phyloP scores from a whole-genome alignment of 2,888 invertebrate genomes.

The Ochropleura leucogaster region DNA sequence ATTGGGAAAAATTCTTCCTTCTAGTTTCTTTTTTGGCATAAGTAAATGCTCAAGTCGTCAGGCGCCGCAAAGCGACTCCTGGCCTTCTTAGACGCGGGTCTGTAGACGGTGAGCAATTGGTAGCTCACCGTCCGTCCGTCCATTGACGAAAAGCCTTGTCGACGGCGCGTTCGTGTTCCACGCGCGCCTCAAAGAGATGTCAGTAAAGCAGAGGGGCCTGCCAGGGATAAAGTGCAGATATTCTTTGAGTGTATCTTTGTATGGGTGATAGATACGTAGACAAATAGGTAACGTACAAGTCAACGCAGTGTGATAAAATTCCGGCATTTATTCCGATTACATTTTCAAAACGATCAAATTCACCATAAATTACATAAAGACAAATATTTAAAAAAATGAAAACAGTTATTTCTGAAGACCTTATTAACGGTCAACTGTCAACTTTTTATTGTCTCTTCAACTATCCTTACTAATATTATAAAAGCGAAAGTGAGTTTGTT shows the following conservation, averaged over 20 bases:
- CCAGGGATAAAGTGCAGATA: not conserved
- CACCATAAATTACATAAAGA: conserved; percentile 8
- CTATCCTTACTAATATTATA: too few species aligned
- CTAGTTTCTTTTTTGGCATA: not conserved
- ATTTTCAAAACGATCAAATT: conserved; percentile 5
- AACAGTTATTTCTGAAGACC: conserved; percentile 21
- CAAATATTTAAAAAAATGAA: conserved; percentile 21
- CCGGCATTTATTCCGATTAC: conserved; percentile 9
- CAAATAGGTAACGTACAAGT: not conserved
- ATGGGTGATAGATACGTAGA: not conserved
- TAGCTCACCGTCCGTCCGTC: too few species aligned
- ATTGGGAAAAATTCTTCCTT: not conserved
- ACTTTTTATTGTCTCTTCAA: conserved; percentile 29
- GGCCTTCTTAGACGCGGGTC: too few species aligned
- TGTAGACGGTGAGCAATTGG: too few species aligned
- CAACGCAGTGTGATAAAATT: not conserved
- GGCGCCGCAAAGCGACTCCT: too few species aligned
- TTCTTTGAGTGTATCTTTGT: not conserved
- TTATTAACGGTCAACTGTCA: conserved; percentile 31
- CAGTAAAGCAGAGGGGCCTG: too few species aligned
- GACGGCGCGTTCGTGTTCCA: too few species aligned
- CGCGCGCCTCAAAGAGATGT: too few species aligned
- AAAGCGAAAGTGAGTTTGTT: too few species aligned
- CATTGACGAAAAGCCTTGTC: too few species aligned
- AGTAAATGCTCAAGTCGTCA: too few species aligned